Evolutionary conservation across 1,140 invertebrate species (phyloP), one percentile per base, ranked within the genome.

Genomic region (Carposina sasakii): DNA sequence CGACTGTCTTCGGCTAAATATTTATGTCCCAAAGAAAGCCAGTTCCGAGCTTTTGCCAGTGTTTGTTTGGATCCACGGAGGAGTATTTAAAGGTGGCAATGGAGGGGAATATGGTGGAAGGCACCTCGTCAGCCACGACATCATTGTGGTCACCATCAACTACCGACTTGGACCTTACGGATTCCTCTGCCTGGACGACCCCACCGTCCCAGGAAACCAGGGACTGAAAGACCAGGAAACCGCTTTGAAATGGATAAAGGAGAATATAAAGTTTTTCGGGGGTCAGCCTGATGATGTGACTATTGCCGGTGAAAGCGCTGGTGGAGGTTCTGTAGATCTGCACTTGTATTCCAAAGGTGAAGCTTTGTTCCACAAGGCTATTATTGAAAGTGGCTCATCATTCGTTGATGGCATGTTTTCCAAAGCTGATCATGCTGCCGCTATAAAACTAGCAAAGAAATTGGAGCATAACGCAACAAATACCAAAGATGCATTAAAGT

Each of bases 21-120:
- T 76, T 2, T 71, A 61, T 37, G 63, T 67, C 1, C 72, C 72
- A n/a, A 42, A 51, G 13, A 46, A 40, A 13, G 33, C 16, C 2
- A 15, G 12, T 6, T 30, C 46, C 10, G 34, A 44, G 8, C 36
- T 33, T 20, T 42, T 65, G 5, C 88, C 91, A 0, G 90, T 93
- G 0, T 87, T 93, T 73, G 86, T 93, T 1, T 93, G 85, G 74
- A 88, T 94, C 23, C 89, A 92, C 64, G 92, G 92, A 6, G 92
- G 92, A 15, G 89, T 77, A 15, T 91, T 91, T 59, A 60, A 76
- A 3, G 47, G 71, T 1, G 87, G 85, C 16, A 87, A 60, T 3
- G 68, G 60, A 28, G 57, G 49, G 6, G 55, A 54, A 8, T 60
- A 78, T n/a, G 49, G 76, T 2, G 82, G 86, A 6, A 81, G 87